phyloP scores from a whole-genome alignment of 1,140 invertebrate genomes.

The Eufriesea mexicana region DNA sequence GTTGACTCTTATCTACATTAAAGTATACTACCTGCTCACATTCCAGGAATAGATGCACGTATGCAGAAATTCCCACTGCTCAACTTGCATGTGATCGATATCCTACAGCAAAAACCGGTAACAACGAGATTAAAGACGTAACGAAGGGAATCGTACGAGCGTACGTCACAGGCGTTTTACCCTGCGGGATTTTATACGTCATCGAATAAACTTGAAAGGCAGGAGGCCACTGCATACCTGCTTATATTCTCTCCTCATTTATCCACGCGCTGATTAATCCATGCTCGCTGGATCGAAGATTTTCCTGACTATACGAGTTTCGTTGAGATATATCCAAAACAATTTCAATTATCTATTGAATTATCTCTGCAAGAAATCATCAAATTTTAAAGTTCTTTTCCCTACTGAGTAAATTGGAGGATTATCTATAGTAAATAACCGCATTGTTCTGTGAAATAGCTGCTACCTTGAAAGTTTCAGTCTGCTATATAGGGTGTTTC shows the following conservation, averaged over 20 bases:
- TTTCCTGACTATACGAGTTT: background rate
- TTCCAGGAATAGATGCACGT: conserved; percentile 13
- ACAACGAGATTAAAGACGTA: conserved; percentile 32
- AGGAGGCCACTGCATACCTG: background rate
- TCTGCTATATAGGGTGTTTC: background rate
- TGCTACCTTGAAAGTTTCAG: background rate
- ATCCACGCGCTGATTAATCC: background rate
- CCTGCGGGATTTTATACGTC: conserved; percentile 1
- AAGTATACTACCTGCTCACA: background rate
- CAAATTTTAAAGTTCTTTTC: background rate
- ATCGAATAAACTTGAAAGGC: conserved; percentile 4
- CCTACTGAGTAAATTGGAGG: background rate
- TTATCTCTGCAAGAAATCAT: too few relatives aligned
- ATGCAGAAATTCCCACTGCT: conserved; percentile 17
- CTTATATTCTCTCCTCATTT: background rate
- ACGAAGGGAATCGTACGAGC: background rate
- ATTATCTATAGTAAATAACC: background rate
- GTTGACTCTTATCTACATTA: background rate
- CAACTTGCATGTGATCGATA: conserved; percentile 24
- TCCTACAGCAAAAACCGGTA: conserved; percentile 16
- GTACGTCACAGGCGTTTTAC: background rate
- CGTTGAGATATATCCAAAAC: too few relatives aligned
- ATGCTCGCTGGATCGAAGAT: background rate
- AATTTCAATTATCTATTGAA: background rate
- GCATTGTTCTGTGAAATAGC: background rate